Percentiles rank a stretch among this genome's conserved stretches.
phyloP scores from a whole-genome alignment of 2,113 vertebrate species.

The Axis porcinus region DNA sequence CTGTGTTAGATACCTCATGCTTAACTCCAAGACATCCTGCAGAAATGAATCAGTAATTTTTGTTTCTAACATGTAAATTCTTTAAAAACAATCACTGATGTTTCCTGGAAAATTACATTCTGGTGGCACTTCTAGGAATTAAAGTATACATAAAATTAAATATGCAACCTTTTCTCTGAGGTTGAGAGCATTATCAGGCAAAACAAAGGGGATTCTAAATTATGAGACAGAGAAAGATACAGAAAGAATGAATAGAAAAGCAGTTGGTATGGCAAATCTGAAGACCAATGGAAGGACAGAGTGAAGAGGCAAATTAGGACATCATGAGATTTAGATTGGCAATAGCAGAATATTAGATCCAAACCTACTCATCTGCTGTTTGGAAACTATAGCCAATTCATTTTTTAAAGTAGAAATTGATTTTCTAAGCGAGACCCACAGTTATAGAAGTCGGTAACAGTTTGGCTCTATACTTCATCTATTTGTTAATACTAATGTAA shows the following conservation, averaged over 20 bases:
- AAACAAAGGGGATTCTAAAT: neutral
- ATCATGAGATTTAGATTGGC: constrained; percentile 46
- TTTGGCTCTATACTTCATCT: neutral
- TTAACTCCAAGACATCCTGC: neutral
- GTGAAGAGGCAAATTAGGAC: constrained; percentile 43
- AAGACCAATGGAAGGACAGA: constrained; percentile 11
- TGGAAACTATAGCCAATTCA: constrained; percentile 55
- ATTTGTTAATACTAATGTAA: neutral
- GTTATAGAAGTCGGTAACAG: neutral
- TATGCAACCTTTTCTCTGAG: neutral
- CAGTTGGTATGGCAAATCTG: constrained; percentile 40
- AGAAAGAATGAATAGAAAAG: neutral
- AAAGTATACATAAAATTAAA: neutral
- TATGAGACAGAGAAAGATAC: neutral
- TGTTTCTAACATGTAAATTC: neutral
- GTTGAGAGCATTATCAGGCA: neutral
- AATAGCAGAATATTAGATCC: constrained; percentile 55
- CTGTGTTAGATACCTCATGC: neutral
- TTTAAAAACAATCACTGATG: neutral
- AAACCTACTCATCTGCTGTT: constrained; percentile 61
- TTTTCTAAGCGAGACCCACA: neutral
- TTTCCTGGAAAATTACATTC: neutral
- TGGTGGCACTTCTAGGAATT: neutral
- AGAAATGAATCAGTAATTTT: neutral
- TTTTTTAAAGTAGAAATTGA: neutral